phyloP scores from a whole-genome alignment of 2,888 invertebrate species.

The Ormia ochracea region DNA sequence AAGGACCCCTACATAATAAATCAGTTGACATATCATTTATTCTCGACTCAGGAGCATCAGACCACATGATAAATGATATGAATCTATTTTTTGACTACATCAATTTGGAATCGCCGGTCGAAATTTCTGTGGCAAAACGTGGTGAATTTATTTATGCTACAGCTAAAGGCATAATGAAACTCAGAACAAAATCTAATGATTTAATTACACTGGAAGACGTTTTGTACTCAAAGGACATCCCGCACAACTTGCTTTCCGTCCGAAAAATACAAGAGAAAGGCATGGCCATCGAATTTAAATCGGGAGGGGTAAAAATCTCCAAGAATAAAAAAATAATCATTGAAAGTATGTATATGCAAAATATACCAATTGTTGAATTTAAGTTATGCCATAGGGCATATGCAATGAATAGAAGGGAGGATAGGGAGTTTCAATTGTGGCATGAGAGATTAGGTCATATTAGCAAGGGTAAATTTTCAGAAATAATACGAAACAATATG shows the following conservation, averaged over 20 bases:
- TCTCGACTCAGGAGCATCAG: constrained; percentile 53
- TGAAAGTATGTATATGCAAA: constrained; percentile 22
- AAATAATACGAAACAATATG: constrained; percentile 58
- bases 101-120: constrained; percentile 64
- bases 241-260: constrained; percentile 54
- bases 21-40: constrained; percentile 49
- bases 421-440: constrained; percentile 64
- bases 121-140: constrained; percentile 68
- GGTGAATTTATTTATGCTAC: too few relatives aligned
- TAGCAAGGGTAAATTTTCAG: constrained; percentile 59
- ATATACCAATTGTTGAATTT: constrained; percentile 46
- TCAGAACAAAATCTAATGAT: constrained; percentile 65
- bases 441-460: constrained; percentile 64
- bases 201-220: constrained; percentile 57
- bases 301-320: constrained; percentile 66
- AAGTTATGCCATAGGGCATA: constrained; percentile 4
- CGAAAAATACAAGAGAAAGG: too few relatives aligned
- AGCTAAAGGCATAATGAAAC: constrained; percentile 65
- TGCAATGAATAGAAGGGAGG: constrained; percentile 31
- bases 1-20: too few relatives aligned
- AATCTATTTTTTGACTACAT: constrained; percentile 46
- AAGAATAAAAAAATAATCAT: constrained; percentile 61
- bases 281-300: constrained; percentile 61
- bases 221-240: constrained; percentile 68
- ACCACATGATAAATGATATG: constrained; percentile 63